These are phyloP conservation scores for Tiliacea aurago DNA, from an alignment of 2,888 invertebrate genomes.

Conservation along the genomic window DNA sequence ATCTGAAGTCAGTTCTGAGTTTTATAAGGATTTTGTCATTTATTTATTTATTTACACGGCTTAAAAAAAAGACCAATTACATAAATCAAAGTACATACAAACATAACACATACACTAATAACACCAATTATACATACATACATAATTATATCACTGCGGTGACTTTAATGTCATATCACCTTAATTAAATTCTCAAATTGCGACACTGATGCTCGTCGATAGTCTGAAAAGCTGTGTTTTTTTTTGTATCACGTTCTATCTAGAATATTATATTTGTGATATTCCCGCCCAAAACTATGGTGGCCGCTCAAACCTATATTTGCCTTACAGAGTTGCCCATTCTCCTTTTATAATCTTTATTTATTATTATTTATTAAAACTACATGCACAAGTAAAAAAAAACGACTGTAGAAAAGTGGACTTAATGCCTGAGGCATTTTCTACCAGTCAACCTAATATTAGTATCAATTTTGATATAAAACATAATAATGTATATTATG, in stretches of 20 bases:
- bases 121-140: too few species aligned
- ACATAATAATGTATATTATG: background rate
- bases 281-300: slow-evolving; percentile 15
- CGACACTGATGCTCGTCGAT: background rate
- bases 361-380: too few species aligned
- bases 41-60: too few species aligned
- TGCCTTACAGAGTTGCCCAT: background rate
- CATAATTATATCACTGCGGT: background rate
- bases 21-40: too few species aligned
- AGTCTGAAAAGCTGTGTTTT: background rate
- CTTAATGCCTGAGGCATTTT: too few species aligned
- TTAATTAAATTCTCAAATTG: background rate
- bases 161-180: background rate
- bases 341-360: background rate
- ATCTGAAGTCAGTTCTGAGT: background rate
- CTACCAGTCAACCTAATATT: too few species aligned
- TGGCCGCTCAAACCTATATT: slow-evolving; percentile 25
- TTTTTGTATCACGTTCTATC: slow-evolving; percentile 29
- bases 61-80: too few species aligned
- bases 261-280: slow-evolving; percentile 1
- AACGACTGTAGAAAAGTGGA: too few species aligned
- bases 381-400: too few species aligned
- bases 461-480: slow-evolving; percentile 8
- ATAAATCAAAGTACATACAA: too few species aligned
- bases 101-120: too few species aligned